A percentile compares a stretch with the other conserved stretches of the same genome.
Evolutionary conservation across 2,797 vertebrate genomes (phyloP).

Genomic region (Orientallactaga sibirica): DNA sequence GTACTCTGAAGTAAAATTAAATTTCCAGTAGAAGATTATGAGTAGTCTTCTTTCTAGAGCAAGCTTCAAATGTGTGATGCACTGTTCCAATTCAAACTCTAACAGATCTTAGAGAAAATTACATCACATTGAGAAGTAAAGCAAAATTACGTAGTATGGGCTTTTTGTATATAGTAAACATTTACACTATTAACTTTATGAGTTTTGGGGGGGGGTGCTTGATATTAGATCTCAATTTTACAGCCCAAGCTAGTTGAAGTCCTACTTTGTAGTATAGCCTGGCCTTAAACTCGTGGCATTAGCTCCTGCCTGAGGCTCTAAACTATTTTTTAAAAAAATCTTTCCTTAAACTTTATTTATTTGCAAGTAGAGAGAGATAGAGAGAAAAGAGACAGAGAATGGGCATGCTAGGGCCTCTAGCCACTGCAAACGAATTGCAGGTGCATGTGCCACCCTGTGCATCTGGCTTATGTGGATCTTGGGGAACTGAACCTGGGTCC

Average conservation of each 20-base stretch:
- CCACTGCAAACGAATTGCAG: too few relatives aligned
- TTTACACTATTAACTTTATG: conserved; percentile 43
- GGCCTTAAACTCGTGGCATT: background rate
- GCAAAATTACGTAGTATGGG: background rate
- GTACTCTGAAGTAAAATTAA: conserved; percentile 61
- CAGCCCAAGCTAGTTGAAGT: background rate
- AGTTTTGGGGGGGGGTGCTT: background rate
- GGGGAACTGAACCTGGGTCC: too few relatives aligned
- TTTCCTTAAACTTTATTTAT: too few relatives aligned
- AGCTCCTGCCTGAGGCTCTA: background rate
- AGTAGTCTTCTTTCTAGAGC: conserved; percentile 54
- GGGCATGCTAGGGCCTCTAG: too few relatives aligned
- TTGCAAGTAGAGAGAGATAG: too few relatives aligned
- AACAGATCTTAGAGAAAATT: conserved; percentile 57
- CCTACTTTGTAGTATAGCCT: background rate
- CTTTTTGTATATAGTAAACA: conserved; percentile 45
- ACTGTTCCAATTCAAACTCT: conserved; percentile 38
- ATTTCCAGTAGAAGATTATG: conserved; percentile 52
- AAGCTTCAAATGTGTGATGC: conserved; percentile 30
- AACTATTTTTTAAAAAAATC: background rate
- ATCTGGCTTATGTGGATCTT: too few relatives aligned
- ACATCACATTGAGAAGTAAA: background rate
- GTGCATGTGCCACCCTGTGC: too few relatives aligned
- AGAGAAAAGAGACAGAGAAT: too few relatives aligned
- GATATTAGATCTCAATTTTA: too few relatives aligned